Conservation (phyloP, 2,113 vertebrate genomes). For the Apaloderma vittatum region DNA sequence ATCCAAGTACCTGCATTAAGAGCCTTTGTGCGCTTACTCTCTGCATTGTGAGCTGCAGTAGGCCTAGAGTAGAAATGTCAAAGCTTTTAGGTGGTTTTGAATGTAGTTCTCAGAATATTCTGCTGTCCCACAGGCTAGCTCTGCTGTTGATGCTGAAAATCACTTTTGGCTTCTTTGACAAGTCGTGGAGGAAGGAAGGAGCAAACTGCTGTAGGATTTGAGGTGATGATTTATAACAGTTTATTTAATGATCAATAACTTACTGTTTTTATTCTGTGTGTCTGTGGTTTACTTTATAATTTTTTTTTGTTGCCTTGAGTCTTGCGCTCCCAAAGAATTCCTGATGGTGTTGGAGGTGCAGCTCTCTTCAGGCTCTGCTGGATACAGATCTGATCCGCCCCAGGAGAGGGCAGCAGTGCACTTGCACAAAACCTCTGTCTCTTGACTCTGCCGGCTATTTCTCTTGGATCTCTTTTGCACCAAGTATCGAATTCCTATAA, state of each 20-base stretch:
- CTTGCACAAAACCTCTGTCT: not conserved
- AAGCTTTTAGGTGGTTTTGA: not conserved
- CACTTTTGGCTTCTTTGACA: not conserved
- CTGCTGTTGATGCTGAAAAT: not conserved
- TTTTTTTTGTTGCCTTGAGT: not conserved
- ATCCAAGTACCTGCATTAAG: not conserved
- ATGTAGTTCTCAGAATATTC: not conserved
- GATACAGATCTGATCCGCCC: not conserved
- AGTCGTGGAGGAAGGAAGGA: not conserved
- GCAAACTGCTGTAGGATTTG: not conserved
- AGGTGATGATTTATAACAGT: not conserved
- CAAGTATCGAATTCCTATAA: not conserved
- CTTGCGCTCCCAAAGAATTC: not conserved
- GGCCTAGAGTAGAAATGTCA: not conserved
- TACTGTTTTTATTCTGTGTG: not conserved
- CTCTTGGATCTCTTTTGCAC: not conserved
- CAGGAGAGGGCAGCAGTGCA: slow-evolving; percentile 62
- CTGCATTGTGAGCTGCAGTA: not conserved
- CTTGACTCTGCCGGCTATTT: not conserved
- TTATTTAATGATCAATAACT: not conserved
- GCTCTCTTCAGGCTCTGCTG: not conserved
- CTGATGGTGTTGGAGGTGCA: not conserved
- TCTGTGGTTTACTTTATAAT: not conserved
- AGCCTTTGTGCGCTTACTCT: not conserved
- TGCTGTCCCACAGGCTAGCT: not conserved